phyloP scores from a whole-genome alignment of 2,888 invertebrate species.

The Tricholauxania praeusta region DNA sequence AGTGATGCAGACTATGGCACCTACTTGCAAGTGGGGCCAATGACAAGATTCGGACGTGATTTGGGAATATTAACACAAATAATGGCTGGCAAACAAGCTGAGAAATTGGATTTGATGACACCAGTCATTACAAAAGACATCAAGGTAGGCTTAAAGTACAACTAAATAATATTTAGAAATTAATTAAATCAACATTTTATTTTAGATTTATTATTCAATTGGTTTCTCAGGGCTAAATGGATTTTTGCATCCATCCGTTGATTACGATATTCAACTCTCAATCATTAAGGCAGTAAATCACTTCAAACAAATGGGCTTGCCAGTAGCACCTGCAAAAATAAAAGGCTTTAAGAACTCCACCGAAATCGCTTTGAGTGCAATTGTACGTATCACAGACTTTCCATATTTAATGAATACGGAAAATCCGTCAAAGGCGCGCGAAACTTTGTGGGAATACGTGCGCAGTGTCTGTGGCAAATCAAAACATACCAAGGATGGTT shows the following conservation, averaged over 20 bases:
- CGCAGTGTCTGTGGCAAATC: conserved; percentile 51
- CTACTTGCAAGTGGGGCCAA: conserved; percentile 77
- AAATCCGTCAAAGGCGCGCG: conserved; percentile 12
- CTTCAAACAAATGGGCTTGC: conserved; percentile 50
- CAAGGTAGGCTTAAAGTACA: conserved; percentile 61
- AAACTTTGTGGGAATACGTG: conserved; percentile 38
- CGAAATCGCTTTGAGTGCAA: conserved; percentile 52
- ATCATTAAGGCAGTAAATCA: conserved; percentile 55
- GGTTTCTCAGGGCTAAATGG: conserved; percentile 53
- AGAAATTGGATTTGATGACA: conserved; percentile 69
- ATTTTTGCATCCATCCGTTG: conserved; percentile 50
- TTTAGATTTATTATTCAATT: conserved; percentile 52
- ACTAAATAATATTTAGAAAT: background rate
- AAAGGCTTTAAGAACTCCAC: conserved; percentile 50
- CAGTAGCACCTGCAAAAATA: conserved; percentile 44
- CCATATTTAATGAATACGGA: conserved; percentile 41
- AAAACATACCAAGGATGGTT: conserved; percentile 53
- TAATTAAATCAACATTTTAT: background rate
- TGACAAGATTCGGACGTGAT: conserved; percentile 84
- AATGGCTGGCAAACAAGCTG: conserved; percentile 70
- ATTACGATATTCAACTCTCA: conserved; percentile 50
- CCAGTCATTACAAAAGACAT: conserved; percentile 69
- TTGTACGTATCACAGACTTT: conserved; percentile 49
- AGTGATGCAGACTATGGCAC: conserved; percentile 69
- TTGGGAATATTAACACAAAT: conserved; percentile 75